Percentiles rank a stretch among this genome's conserved stretches.
Conservation (phyloP, 2,888 invertebrate genomes). For the Sthenelais limicola region DNA sequence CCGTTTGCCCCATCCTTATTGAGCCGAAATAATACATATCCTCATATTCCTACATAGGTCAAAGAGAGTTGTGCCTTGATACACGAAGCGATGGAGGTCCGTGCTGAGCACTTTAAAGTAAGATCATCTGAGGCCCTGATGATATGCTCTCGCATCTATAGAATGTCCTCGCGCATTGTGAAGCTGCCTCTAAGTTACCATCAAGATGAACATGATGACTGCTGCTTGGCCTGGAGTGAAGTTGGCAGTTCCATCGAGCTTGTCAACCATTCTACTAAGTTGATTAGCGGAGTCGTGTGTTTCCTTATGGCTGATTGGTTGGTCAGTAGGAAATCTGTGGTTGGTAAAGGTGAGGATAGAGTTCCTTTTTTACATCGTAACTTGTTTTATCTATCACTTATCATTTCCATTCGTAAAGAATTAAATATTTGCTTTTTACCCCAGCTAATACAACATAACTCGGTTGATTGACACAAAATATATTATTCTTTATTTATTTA, state of each 20-base stretch:
- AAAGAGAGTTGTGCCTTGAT: slow-evolving; percentile 7
- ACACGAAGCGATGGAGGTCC: slow-evolving; percentile 4
- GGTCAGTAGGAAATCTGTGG: neutral
- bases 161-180: neutral
- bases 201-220: neutral
- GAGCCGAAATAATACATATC: neutral
- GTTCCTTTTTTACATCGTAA: neutral
- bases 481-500: no score
- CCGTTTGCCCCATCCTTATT: no score
- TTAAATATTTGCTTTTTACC: neutral
- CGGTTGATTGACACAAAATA: no score
- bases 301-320: slow-evolving; percentile 29
- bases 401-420: no score
- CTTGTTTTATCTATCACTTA: no score
- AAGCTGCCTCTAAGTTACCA: neutral
- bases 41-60: slow-evolving; percentile 10
- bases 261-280: neutral
- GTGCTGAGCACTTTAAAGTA: neutral
- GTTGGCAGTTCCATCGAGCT: slow-evolving; percentile 11
- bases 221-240: neutral
- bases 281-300: slow-evolving; percentile 32
- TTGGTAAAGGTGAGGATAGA: slow-evolving; percentile 18
- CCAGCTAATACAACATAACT: no score
- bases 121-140: slow-evolving; percentile 11
- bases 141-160: neutral